These are phyloP conservation scores for Hypothenemus hampei DNA, from an alignment of 1,140 invertebrate genomes.

Conservation along the genomic window DNA sequence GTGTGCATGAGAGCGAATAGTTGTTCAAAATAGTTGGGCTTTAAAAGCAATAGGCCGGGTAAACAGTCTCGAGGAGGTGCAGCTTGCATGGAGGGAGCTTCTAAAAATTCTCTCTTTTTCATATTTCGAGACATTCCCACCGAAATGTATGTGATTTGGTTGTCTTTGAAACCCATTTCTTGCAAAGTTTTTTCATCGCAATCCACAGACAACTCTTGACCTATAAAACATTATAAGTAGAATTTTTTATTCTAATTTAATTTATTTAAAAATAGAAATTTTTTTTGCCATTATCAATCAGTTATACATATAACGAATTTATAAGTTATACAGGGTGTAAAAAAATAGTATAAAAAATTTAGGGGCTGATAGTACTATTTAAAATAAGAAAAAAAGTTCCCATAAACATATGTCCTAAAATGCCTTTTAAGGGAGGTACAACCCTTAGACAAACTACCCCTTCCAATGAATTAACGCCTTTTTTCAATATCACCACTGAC, in stretches of 20 bases:
- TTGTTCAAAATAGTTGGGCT: slow-evolving; percentile 84
- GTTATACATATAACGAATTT: too few species aligned
- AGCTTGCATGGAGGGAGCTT: slow-evolving; percentile 71
- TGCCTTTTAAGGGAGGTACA: too few species aligned
- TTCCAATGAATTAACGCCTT: too few species aligned
- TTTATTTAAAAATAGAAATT: too few species aligned
- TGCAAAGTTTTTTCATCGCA: slow-evolving; percentile 85
- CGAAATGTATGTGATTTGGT: slow-evolving; percentile 84
- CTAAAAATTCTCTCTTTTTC: slow-evolving; percentile 64
- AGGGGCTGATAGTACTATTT: too few species aligned
- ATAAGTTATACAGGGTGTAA: too few species aligned
- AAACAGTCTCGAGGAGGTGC: slow-evolving; percentile 76
- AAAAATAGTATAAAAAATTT: background rate
- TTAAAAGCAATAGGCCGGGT: slow-evolving; percentile 77
- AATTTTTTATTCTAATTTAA: background rate
- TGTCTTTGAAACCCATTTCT: slow-evolving; percentile 90
- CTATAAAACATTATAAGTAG: slow-evolving; percentile 3
- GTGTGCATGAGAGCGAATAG: slow-evolving; percentile 86
- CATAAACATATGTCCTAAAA: too few species aligned
- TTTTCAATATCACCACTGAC: too few species aligned
- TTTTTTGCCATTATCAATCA: too few species aligned
- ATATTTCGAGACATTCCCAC: slow-evolving; percentile 72
- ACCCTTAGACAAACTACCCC: too few species aligned
- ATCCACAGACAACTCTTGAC: slow-evolving; percentile 89
- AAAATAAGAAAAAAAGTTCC: too few species aligned